These are phyloP conservation scores for Eublepharis macularius DNA, from an alignment of 2,113 vertebrate species.

Conservation along the genomic window DNA sequence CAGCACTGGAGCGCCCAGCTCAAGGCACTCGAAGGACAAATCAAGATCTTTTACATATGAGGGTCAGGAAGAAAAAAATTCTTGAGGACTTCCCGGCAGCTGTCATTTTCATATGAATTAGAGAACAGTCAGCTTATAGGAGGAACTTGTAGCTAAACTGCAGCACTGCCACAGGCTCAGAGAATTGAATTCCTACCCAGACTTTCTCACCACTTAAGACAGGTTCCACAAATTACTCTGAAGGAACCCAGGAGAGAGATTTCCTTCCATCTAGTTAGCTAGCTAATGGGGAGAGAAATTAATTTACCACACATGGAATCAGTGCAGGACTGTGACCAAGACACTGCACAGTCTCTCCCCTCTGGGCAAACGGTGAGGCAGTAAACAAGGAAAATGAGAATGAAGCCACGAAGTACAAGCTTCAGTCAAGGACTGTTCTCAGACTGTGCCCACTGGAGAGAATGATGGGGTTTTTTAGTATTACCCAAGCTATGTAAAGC, in stretches of 20 bases:
- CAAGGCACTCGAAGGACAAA: neutral
- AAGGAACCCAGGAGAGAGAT: slow-evolving; percentile 11
- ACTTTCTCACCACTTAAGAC: neutral
- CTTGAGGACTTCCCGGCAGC: too few species aligned
- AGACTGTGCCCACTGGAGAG: neutral
- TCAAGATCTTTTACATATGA: neutral
- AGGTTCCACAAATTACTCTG: neutral
- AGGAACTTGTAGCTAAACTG: neutral
- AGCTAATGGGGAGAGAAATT: neutral
- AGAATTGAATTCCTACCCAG: neutral
- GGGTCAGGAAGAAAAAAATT: too few species aligned
- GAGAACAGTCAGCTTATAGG: neutral
- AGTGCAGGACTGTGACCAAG: neutral
- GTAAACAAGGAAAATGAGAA: slow-evolving; percentile 35
- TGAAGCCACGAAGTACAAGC: slow-evolving; percentile 34
- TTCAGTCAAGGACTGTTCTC: neutral
- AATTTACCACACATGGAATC: neutral
- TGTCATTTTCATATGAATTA: neutral
- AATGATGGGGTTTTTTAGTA: neutral
- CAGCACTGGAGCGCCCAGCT: neutral
- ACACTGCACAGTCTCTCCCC: neutral
- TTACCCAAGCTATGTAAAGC: neutral
- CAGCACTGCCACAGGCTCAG: neutral
- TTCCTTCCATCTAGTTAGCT: neutral
- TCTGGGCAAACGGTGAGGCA: slow-evolving; percentile 19